Conservation (phyloP, 2,797 vertebrate genomes). For the Australoheros facetus region DNA sequence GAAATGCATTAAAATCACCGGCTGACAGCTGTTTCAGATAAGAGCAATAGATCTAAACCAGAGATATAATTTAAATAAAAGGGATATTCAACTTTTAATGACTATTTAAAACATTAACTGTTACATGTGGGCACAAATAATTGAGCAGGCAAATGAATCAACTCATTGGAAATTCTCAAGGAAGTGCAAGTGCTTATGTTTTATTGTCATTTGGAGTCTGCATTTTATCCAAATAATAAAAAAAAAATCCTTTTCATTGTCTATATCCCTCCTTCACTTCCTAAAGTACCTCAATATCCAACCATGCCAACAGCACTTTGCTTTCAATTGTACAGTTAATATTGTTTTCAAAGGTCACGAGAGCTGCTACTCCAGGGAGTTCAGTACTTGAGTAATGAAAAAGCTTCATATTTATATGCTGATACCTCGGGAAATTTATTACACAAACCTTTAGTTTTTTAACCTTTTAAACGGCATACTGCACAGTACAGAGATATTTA, state of each 20-base stretch:
- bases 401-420: background rate
- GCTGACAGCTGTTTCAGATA: slow-evolving; percentile 9
- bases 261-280: background rate
- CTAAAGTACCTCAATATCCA: background rate
- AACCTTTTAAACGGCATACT: too few species aligned
- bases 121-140: background rate
- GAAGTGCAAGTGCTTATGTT: background rate
- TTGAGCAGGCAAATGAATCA: background rate
- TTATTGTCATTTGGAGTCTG: background rate
- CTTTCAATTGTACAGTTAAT: background rate
- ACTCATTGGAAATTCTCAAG: background rate
- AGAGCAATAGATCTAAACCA: slow-evolving; percentile 17
- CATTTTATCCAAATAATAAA: background rate
- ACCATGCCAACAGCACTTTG: background rate
- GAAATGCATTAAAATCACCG: slow-evolving; percentile 6
- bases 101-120: slow-evolving; percentile 6
- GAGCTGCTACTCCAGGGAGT: background rate
- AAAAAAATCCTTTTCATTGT: background rate
- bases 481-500: too few species aligned
- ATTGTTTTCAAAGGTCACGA: background rate
- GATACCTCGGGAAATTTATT: background rate
- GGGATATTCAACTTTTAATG: background rate
- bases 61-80: background rate
- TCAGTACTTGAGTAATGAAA: background rate
- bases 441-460: background rate